A percentile compares a stretch with the other conserved stretches of the same genome.
Conservation (phyloP, 2,113 vertebrate species). For the Panurus biarmicus region DNA sequence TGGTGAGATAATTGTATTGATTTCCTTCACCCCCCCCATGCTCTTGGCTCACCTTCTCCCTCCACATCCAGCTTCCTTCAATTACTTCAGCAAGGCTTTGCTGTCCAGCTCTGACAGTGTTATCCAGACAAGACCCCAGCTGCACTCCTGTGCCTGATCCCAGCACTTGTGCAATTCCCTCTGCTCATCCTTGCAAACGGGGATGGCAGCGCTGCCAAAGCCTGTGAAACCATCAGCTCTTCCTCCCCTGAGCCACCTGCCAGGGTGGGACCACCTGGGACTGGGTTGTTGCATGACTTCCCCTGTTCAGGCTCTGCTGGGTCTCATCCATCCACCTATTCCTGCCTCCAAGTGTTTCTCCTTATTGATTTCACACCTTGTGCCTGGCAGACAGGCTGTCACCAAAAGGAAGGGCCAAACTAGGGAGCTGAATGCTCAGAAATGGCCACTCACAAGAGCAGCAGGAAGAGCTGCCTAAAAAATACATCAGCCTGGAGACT, state of each 20-base stretch:
- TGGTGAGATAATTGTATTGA: not conserved
- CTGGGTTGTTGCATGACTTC: not conserved
- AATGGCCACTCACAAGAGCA: not conserved
- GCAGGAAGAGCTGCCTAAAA: not conserved
- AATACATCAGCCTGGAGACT: not conserved
- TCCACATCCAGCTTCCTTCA: not conserved
- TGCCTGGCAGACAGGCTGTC: not conserved
- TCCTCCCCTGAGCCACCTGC: not conserved
- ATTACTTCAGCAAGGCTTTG: not conserved
- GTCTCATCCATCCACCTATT: not conserved
- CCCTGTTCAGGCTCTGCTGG: not conserved
- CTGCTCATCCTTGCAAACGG: not conserved
- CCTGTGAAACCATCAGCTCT: not conserved
- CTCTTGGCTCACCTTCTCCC: not conserved
- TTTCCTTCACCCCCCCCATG: not conserved
- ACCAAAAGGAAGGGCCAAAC: not conserved
- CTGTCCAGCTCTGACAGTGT: not conserved
- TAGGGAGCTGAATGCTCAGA: not conserved
- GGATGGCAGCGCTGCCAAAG: not conserved
- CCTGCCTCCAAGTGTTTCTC: not conserved
- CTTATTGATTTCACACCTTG: accelerated
- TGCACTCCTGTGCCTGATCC: not conserved
- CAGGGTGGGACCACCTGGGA: not conserved
- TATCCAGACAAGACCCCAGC: not conserved
- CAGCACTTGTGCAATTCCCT: not conserved